A percentile compares a stretch with the other conserved stretches of the same genome.
phyloP scores from a whole-genome alignment of 2,797 vertebrate species.

The Staurois parvus region DNA sequence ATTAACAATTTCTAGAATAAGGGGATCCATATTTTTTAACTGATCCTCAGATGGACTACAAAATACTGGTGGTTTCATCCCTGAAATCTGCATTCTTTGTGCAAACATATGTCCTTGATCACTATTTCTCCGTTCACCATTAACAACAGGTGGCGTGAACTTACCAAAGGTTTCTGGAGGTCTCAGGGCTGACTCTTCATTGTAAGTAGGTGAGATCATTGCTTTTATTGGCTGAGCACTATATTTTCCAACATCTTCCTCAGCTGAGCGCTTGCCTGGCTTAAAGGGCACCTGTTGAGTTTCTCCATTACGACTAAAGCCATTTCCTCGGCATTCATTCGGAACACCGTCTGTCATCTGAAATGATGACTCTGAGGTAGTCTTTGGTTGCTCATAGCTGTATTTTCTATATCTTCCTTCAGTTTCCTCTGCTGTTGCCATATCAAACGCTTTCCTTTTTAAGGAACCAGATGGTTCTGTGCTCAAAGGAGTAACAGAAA shows the following conservation, averaged over 20 bases:
- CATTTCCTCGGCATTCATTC: slow-evolving; percentile 85
- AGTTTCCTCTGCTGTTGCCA: slow-evolving; percentile 79
- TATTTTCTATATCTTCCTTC: slow-evolving; percentile 90
- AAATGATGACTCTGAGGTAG: slow-evolving; percentile 77
- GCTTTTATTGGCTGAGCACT: slow-evolving; percentile 76
- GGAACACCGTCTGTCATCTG: slow-evolving; percentile 75
- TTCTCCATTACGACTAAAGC: slow-evolving; percentile 77
- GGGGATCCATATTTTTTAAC: slow-evolving; percentile 83
- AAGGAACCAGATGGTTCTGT: slow-evolving; percentile 75
- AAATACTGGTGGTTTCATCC: slow-evolving; percentile 68
- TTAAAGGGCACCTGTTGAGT: slow-evolving; percentile 69
- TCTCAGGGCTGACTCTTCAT: slow-evolving; percentile 74
- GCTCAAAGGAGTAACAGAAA: slow-evolving; percentile 64
- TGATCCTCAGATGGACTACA: slow-evolving; percentile 75
- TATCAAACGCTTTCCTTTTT: slow-evolving; percentile 93
- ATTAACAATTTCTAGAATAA: slow-evolving; percentile 85
- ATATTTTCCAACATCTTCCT: slow-evolving; percentile 73
- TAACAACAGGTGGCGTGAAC: slow-evolving; percentile 84
- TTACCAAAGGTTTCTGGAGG: slow-evolving; percentile 73
- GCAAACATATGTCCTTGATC: slow-evolving; percentile 73
- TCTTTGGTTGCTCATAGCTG: slow-evolving; percentile 86
- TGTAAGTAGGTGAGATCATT: slow-evolving; percentile 83
- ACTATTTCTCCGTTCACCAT: slow-evolving; percentile 76
- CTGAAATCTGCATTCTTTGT: slow-evolving; percentile 72
- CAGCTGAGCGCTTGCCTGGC: slow-evolving; percentile 68